These are phyloP conservation scores for Scolanthus callimorphus DNA, from an alignment of 92 coral and sea anemone species.

Conservation along the genomic window DNA sequence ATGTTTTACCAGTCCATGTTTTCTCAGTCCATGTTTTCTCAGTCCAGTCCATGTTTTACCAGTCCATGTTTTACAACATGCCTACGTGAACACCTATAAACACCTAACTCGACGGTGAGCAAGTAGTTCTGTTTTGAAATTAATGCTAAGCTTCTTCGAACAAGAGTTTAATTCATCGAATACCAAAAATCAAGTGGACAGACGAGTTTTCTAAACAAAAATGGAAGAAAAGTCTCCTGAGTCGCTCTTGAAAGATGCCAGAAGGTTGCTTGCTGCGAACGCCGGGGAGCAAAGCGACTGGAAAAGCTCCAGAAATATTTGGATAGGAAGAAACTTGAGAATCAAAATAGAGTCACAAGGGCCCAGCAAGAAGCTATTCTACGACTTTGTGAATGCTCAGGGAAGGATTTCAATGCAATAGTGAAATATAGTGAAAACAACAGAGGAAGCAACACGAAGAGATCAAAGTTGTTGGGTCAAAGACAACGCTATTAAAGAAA, in stretches of 20 bases:
- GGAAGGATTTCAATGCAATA: constrained; percentile 9
- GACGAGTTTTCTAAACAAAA: too few species aligned
- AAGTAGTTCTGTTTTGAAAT: too few species aligned
- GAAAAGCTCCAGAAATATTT: constrained; percentile 31
- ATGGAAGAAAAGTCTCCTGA: neutral
- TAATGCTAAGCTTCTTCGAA: too few species aligned
- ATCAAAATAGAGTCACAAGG: constrained; percentile 19
- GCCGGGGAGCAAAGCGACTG: constrained; percentile 35
- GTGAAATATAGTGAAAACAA: too few species aligned
- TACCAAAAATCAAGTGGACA: too few species aligned
- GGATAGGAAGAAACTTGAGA: constrained; percentile 23
- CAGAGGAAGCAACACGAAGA: constrained; percentile 10
- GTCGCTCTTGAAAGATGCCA: constrained; percentile 19
- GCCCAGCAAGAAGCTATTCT: constrained; percentile 25
- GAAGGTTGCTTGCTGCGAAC: constrained; percentile 32
- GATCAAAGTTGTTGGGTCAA: constrained; percentile 14
- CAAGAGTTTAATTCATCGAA: too few species aligned
- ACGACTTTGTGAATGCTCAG: constrained; percentile 23
- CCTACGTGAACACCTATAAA: too few species aligned
- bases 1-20: too few species aligned
- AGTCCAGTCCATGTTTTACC: too few species aligned
- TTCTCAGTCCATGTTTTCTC: too few species aligned
- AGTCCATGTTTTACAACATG: too few species aligned
- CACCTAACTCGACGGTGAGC: too few species aligned
- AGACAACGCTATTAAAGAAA: constrained; percentile 9